phyloP scores from a whole-genome alignment of 2,888 invertebrate genomes.

The Amorpha juglandis region DNA sequence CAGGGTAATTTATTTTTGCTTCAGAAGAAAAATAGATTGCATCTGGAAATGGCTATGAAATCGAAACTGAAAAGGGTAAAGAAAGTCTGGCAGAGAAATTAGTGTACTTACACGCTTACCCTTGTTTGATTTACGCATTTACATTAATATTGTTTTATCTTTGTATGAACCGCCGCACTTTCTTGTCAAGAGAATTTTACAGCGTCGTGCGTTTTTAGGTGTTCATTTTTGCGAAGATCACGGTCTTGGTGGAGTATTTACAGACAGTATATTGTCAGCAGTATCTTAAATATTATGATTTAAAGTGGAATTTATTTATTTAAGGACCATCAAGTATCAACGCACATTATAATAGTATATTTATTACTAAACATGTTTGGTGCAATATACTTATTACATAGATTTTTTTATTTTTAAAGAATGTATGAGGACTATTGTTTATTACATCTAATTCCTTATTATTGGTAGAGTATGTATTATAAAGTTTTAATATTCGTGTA shows the following conservation, averaged over 20 bases:
- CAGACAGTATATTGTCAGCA: too few relatives aligned
- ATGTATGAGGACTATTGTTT: too few relatives aligned
- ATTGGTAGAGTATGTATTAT: too few relatives aligned
- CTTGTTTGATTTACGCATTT: slow-evolving; percentile 73
- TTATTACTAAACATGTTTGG: too few relatives aligned
- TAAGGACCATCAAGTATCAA: too few relatives aligned
- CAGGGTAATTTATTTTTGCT: slow-evolving; percentile 78
- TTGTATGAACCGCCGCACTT: slow-evolving; percentile 35
- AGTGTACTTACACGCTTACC: slow-evolving; percentile 79
- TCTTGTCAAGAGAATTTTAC: slow-evolving; percentile 54
- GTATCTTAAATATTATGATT: not conserved
- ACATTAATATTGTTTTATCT: slow-evolving; percentile 57
- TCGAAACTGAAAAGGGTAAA: slow-evolving; percentile 82
- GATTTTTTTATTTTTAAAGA: too few relatives aligned
- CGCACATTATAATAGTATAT: too few relatives aligned
- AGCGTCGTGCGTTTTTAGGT: not conserved
- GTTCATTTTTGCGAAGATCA: not conserved
- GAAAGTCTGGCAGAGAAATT: slow-evolving; percentile 63
- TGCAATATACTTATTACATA: too few relatives aligned
- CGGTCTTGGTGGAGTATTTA: slow-evolving; percentile 10
- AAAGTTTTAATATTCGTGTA: too few relatives aligned
- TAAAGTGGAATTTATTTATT: too few relatives aligned
- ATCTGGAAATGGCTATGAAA: slow-evolving; percentile 81
- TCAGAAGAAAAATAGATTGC: slow-evolving; percentile 84
- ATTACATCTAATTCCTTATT: too few relatives aligned